These are phyloP conservation scores for Drosophila auraria DNA, from an alignment of 1,140 invertebrate genomes.

Conservation along the genomic window DNA sequence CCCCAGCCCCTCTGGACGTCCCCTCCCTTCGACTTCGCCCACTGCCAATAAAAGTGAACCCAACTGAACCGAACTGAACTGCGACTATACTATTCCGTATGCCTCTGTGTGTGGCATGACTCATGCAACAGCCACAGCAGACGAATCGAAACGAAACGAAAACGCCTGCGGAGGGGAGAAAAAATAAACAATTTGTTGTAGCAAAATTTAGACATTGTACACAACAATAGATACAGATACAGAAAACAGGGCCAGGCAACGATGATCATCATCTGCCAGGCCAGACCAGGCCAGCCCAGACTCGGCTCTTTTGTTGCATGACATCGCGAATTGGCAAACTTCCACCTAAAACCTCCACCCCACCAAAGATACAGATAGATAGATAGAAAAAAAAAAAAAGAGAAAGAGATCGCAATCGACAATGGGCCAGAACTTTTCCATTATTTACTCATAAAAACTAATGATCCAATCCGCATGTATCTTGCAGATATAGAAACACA, in stretches of 20 bases:
- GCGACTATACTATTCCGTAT: conserved; percentile 44
- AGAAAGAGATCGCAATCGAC: conserved; percentile 34
- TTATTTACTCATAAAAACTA: conserved; percentile 60
- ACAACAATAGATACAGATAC: conserved; percentile 59
- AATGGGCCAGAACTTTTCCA: conserved; percentile 55
- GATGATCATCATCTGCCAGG: conserved; percentile 11
- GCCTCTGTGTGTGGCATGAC: conserved; percentile 64
- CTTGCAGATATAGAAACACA: conserved; percentile 90
- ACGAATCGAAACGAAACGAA: conserved; percentile 71
- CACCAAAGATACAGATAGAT: conserved; percentile 13
- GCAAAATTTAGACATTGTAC: conserved; percentile 75
- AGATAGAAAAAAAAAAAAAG: background rate
- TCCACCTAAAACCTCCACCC: conserved; percentile 19
- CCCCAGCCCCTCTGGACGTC: conserved; percentile 23
- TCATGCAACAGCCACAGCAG: conserved; percentile 79
- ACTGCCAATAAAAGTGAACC: conserved; percentile 81
- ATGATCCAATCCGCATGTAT: conserved; percentile 51
- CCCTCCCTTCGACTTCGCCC: conserved; percentile 48
- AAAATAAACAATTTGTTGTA: conserved; percentile 82
- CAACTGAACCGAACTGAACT: conserved; percentile 77
- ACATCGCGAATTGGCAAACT: conserved; percentile 76
- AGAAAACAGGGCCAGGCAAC: conserved; percentile 55
- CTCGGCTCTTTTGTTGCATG: conserved; percentile 76
- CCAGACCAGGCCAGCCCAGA: background rate
- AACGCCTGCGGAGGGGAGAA: conserved; percentile 15